phyloP scores from a whole-genome alignment of 2,888 invertebrate genomes.

The Lithosia quadra region DNA sequence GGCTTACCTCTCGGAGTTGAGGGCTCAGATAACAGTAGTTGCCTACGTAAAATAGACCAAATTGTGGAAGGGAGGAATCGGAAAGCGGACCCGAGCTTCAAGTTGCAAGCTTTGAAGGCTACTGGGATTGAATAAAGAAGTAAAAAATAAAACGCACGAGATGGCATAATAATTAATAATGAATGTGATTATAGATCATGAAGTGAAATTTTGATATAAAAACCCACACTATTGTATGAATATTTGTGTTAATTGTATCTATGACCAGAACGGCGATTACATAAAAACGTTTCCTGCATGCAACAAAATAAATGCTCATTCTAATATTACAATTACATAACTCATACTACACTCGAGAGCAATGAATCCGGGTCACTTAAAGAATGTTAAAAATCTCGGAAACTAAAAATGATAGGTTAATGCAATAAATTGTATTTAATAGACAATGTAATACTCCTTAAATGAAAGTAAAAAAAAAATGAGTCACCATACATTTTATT shows the following conservation, averaged over 20 bases:
- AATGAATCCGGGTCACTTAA: too few relatives aligned
- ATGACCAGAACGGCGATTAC: constrained; percentile 41
- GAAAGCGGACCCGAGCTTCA: not conserved
- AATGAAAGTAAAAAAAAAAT: too few relatives aligned
- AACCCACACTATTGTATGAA: constrained; percentile 16
- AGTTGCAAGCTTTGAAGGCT: not conserved
- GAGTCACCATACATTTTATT: too few relatives aligned
- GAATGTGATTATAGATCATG: not conserved
- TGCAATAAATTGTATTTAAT: too few relatives aligned
- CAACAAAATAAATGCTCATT: constrained; percentile 37
- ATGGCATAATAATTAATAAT: not conserved
- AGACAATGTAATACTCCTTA: too few relatives aligned
- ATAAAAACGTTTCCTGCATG: constrained; percentile 45
- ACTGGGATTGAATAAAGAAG: not conserved
- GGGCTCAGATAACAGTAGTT: not conserved
- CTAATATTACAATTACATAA: constrained; percentile 40
- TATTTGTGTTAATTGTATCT: constrained; percentile 28
- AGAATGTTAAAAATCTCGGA: too few relatives aligned
- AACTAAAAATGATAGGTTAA: too few relatives aligned
- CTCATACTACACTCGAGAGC: too few relatives aligned
- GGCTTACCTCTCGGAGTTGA: not conserved
- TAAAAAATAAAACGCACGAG: not conserved
- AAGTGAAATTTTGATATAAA: constrained; percentile 14
- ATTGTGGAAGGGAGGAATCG: too few relatives aligned
- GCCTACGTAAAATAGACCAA: too few relatives aligned